Percentiles rank a stretch among this genome's conserved stretches.
Conservation (phyloP, 1,140 invertebrate species). For the Tetranychus cinnabarinus region DNA sequence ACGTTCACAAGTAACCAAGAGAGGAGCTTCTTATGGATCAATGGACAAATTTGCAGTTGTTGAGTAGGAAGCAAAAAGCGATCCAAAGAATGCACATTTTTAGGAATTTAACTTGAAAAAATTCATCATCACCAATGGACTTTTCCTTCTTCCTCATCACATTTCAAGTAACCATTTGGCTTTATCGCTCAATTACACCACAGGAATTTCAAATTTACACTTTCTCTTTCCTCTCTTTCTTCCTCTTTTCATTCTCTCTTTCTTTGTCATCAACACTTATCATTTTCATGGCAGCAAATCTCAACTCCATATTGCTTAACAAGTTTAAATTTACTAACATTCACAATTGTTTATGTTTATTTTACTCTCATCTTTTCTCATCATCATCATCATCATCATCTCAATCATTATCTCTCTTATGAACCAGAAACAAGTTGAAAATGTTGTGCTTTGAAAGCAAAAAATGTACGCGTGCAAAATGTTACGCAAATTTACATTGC, state of each 20-base stretch:
- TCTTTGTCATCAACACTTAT: too few species aligned
- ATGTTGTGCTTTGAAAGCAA: too few species aligned
- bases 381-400: slow-evolving; percentile 9
- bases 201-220: slow-evolving; percentile 3
- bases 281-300: too few species aligned
- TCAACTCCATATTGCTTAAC: too few species aligned
- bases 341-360: too few species aligned
- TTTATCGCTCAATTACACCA: background rate
- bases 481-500: background rate
- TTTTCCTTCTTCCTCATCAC: slow-evolving; percentile 4
- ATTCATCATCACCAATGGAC: background rate
- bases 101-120: slow-evolving; percentile 1
- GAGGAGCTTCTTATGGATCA: too few species aligned
- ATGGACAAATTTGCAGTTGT: too few species aligned
- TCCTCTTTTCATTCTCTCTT: too few species aligned
- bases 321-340: too few species aligned
- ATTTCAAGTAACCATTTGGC: background rate
- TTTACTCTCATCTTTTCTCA: background rate
- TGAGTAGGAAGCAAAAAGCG: too few species aligned
- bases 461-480: background rate
- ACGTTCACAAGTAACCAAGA: too few species aligned
- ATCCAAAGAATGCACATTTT: too few species aligned
- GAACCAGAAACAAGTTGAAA: background rate
- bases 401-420: background rate
- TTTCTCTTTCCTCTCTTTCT: background rate